phyloP scores from a whole-genome alignment of 2,888 invertebrate genomes.

The Barypeithes pellucidus region DNA sequence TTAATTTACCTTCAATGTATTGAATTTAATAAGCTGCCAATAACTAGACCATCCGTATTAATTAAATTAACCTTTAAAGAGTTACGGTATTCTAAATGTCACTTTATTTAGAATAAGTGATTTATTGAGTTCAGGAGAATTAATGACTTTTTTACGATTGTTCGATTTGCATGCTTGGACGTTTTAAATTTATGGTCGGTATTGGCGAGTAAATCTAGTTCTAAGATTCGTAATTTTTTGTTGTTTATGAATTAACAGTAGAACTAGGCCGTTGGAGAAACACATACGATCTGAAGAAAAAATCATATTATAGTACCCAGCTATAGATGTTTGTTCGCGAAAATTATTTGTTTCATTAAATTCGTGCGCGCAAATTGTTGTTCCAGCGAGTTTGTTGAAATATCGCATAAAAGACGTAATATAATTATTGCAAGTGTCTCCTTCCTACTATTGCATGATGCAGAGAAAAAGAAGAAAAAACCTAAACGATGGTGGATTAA shows the following conservation, averaged over 20 bases:
- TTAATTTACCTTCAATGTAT: conserved; percentile 42
- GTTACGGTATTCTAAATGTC: conserved; percentile 51
- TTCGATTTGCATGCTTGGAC: conserved; percentile 49
- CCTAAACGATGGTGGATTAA: too few species aligned
- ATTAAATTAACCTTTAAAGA: conserved; percentile 55
- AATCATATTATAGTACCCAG: too few species aligned
- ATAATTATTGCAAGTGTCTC: too few species aligned
- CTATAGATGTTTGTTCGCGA: too few species aligned
- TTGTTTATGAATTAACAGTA: conserved; percentile 1
- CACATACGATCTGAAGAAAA: too few species aligned
- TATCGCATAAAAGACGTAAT: too few species aligned
- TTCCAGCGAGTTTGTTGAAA: too few species aligned
- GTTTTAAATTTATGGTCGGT: conserved; percentile 43
- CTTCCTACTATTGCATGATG: too few species aligned
- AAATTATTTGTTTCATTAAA: too few species aligned
- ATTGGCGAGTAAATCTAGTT: conserved; percentile 30
- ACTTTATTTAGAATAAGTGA: conserved; percentile 53
- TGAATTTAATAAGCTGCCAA: conserved; percentile 49
- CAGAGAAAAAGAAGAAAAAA: too few species aligned
- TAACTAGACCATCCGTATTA: conserved; percentile 55
- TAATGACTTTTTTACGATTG: conserved; percentile 52
- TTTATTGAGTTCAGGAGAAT: conserved; percentile 50
- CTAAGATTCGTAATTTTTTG: not conserved
- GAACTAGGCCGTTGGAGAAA: not conserved
- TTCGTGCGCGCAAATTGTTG: too few species aligned